Percentiles rank a stretch among this genome's conserved stretches.
Conservation (phyloP, 64 coral and sea anemone genomes). For the Platygyra sinensis region DNA sequence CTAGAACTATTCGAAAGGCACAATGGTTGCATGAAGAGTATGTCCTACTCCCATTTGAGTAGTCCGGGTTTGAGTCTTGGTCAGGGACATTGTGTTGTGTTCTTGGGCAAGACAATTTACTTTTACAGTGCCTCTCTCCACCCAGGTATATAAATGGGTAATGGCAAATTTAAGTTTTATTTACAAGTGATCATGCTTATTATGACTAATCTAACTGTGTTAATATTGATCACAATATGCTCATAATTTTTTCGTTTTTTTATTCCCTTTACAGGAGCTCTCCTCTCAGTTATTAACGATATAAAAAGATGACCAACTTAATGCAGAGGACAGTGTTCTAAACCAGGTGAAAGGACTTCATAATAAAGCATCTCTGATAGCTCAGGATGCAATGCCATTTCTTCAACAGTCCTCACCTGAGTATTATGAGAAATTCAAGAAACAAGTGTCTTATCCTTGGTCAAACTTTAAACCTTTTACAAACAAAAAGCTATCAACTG, state of each 20-base stretch:
- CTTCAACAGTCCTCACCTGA: conserved; percentile 24
- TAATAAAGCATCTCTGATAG: conserved; percentile 51
- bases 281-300: conserved; percentile 66
- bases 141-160: too few relatives aligned
- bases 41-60: too few relatives aligned
- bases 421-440: conserved; percentile 79
- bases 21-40: too few relatives aligned
- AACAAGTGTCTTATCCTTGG: conserved; percentile 77
- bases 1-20: too few relatives aligned
- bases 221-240: too few relatives aligned
- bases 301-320: conserved; percentile 36
- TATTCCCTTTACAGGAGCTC: conserved; percentile 48
- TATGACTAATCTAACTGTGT: background rate
- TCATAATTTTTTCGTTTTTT: background rate
- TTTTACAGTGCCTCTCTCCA: too few relatives aligned
- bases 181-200: too few relatives aligned
- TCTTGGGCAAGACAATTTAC: too few relatives aligned
- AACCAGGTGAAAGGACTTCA: conserved; percentile 39
- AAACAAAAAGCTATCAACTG: conserved; percentile 42
- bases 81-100: too few relatives aligned
- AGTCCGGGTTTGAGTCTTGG: too few relatives aligned
- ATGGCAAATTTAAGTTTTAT: too few relatives aligned
- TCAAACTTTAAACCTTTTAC: conserved; percentile 82
- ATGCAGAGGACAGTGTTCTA: conserved; percentile 23
- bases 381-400: conserved; percentile 64